Conservation (phyloP, 2,888 invertebrate species). For the Erpobdella octoculata region DNA sequence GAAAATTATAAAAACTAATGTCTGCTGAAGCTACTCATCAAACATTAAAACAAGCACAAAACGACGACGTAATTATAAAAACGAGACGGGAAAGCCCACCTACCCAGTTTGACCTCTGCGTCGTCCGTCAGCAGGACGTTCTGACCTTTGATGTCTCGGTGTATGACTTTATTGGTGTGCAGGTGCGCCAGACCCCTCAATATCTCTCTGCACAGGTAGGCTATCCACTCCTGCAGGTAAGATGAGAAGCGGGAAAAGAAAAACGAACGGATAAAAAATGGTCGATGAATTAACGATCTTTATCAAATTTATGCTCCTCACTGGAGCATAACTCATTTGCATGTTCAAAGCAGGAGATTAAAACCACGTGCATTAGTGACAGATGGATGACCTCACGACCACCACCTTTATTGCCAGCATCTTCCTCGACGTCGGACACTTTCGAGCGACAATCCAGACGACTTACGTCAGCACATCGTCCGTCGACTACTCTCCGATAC, state of each 20-base stretch:
- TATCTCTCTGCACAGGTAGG: constrained; percentile 88
- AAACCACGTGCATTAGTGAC: neutral
- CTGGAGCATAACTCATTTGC: neutral
- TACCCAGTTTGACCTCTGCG: constrained; percentile 80
- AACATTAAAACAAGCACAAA: too few relatives aligned
- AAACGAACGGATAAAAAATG: neutral
- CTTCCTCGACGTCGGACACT: neutral
- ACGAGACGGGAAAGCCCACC: too few relatives aligned
- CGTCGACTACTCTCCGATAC: too few relatives aligned
- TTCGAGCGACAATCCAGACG: neutral
- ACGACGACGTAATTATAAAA: too few relatives aligned
- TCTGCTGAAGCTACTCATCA: too few relatives aligned
- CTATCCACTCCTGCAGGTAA: constrained; percentile 78
- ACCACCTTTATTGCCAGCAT: neutral
- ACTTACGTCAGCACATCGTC: neutral
- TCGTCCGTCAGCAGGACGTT: constrained; percentile 98
- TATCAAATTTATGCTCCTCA: neutral
- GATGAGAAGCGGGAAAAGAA: neutral
- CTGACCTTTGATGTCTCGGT: constrained; percentile 93
- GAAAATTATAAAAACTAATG: too few relatives aligned
- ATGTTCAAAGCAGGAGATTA: too few relatives aligned
- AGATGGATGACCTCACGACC: neutral
- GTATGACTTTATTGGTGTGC: constrained; percentile 59
- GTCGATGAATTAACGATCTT: neutral
- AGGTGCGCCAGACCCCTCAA: constrained; percentile 43